Percentiles rank a stretch among this genome's conserved stretches.
Conservation (phyloP, 2,888 invertebrate genomes). For the Heliconius cydno region DNA sequence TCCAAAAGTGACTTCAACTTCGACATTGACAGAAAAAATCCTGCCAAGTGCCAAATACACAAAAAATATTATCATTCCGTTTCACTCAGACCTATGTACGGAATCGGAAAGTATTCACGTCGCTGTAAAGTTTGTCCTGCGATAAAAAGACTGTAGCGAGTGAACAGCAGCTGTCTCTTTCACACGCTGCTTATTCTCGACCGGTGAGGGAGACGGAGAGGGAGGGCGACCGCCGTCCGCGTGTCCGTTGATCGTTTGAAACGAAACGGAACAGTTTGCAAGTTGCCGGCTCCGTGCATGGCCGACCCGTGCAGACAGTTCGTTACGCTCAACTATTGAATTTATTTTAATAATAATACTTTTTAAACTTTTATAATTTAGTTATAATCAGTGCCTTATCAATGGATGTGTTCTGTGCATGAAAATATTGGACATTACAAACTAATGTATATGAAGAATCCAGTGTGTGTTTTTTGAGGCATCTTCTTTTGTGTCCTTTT, state of each 20-base stretch:
- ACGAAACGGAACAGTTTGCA: slow-evolving; percentile 79
- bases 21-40: slow-evolving; percentile 68
- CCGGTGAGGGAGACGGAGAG: slow-evolving; percentile 74
- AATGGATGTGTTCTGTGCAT: slow-evolving; percentile 81
- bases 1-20: slow-evolving; percentile 62
- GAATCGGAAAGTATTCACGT: slow-evolving; percentile 71
- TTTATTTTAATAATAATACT: slow-evolving; percentile 61
- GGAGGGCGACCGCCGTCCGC: slow-evolving; percentile 78
- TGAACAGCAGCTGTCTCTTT: slow-evolving; percentile 66
- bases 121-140: slow-evolving; percentile 78
- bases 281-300: slow-evolving; percentile 80
- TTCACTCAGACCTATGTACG: slow-evolving; percentile 75
- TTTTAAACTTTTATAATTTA: slow-evolving; percentile 65
- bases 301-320: slow-evolving; percentile 74
- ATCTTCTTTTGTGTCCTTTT: slow-evolving; percentile 77
- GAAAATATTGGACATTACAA: slow-evolving; percentile 64
- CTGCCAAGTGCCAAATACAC: slow-evolving; percentile 78
- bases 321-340: slow-evolving; percentile 75
- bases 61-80: slow-evolving; percentile 73
- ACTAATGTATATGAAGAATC: slow-evolving; percentile 58
- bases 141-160: slow-evolving; percentile 71
- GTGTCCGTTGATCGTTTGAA: slow-evolving; percentile 77
- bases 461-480: slow-evolving; percentile 69
- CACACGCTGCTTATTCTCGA: slow-evolving; percentile 57
- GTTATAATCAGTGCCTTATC: slow-evolving; percentile 73